Base-by-base conservation (phyloP, 2,888 invertebrate species). In the Drosophila putrida region DNA sequence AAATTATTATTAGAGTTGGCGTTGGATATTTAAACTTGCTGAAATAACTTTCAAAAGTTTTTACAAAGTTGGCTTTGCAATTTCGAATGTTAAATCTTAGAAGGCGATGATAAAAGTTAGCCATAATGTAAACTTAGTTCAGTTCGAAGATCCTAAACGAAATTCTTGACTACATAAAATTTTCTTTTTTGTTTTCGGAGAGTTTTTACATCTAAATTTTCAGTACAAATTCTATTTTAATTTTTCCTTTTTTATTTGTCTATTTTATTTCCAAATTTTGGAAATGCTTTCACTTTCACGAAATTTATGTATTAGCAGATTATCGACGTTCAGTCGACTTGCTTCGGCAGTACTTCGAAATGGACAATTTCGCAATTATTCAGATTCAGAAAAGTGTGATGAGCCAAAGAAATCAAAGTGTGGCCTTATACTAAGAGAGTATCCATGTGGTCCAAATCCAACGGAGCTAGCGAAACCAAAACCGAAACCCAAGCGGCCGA, bases 381-480 rank as follows among this genome's bases (percentile, higher is more conserved):
- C 61, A 1, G 46, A 61, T 13, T 43, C 28, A 4, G 20, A 57
- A 0, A 41, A 68, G 6, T 46, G 61, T 25, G 51, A 43, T 4
- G 11, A 57, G 10, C 8, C 13, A 10, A 11, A 38, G 11, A 33
- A 46, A 0, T 6, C 50, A 0, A 60, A 38, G n/a, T 78, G 77
- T n/a, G 78, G 64, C 6, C 4, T 28, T 10, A 35, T 54, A 35
- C 25, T 57, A 0, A 41, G 11, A 1, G 65, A 63, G 31, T 64
- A 71, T 51, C 36, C 50, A 9, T 78, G 78, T 27, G 64, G 59
- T 3, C 0, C 27, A 6, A 36, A 33, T 0, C 15, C n/a, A 0
- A 10, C 38, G 4, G 25, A 35, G 25, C 3, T 25, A 8, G 11
- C 36, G 20, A 53, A 39, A 11, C 4, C 41, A 2, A 53, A 54